phyloP scores from a whole-genome alignment of 1,140 invertebrate genomes.

The Micrasema minimum region DNA sequence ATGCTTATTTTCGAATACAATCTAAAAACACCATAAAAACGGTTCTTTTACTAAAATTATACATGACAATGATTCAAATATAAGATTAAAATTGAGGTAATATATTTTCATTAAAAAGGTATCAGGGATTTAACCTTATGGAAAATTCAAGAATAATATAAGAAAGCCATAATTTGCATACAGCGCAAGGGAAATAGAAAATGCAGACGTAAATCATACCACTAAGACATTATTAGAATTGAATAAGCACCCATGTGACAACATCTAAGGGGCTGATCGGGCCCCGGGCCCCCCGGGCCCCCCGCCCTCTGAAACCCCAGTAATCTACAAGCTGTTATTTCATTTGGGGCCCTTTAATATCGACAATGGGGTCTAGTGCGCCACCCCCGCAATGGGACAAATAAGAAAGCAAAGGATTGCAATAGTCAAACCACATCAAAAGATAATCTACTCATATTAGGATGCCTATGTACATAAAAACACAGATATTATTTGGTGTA shows the following conservation, averaged over 20 bases:
- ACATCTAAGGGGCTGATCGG: constrained; percentile 2
- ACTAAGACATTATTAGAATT: constrained; percentile 35
- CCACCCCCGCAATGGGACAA: constrained; percentile 13
- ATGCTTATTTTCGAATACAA: too few species aligned
- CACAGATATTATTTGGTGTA: too few species aligned
- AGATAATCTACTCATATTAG: neutral
- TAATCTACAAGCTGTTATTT: constrained; percentile 53
- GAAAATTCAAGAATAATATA: neutral
- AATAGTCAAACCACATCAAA: neutral
- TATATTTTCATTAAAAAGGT: constrained; percentile 5
- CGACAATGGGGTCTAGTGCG: constrained; percentile 42
- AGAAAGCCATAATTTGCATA: constrained; percentile 4
- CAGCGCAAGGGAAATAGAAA: neutral
- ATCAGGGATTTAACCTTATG: neutral
- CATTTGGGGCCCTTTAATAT: constrained; percentile 49
- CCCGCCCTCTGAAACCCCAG: constrained; percentile 29
- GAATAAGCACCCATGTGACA: constrained; percentile 25
- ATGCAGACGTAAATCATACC: constrained; percentile 29
- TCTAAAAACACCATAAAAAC: too few species aligned
- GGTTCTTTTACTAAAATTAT: too few species aligned
- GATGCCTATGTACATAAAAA: too few species aligned
- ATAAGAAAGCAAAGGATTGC: constrained; percentile 36
- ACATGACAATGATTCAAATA: too few species aligned
- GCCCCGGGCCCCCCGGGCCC: neutral
- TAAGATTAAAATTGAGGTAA: too few species aligned